Conservation (phyloP, 2,888 invertebrate genomes). For the Yponomeuta malinellus region DNA sequence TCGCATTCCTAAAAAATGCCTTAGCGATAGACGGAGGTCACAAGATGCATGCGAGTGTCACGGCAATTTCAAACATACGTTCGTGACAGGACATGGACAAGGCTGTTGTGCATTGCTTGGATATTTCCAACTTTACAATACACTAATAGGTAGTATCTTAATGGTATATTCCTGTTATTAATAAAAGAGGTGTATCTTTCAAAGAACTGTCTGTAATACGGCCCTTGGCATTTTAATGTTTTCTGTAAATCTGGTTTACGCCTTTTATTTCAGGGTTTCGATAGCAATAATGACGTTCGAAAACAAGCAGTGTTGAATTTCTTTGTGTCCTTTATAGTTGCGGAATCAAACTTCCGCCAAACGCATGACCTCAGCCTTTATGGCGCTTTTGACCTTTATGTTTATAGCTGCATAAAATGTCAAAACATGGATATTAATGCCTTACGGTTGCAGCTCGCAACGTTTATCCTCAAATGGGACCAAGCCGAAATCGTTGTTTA, state of each 20-base stretch:
- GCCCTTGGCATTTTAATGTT: too few relatives aligned
- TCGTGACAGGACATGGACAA: conserved; percentile 4
- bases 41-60: not conserved
- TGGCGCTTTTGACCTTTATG: conserved; percentile 18
- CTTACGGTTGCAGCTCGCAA: not conserved
- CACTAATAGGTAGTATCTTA: not conserved
- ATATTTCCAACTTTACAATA: not conserved
- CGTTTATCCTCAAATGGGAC: not conserved
- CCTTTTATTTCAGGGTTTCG: too few relatives aligned
- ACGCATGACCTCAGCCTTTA: conserved; percentile 29
- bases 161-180: not conserved
- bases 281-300: not conserved
- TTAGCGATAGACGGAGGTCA: not conserved
- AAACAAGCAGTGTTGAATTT: conserved; percentile 6
- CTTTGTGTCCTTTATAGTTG: conserved; percentile 5
- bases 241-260: too few relatives aligned
- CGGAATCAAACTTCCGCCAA: conserved; percentile 36
- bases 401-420: conserved; percentile 16
- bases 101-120: conserved; percentile 6
- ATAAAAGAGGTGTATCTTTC: not conserved
- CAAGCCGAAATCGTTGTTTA: not conserved
- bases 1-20: not conserved
- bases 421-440: conserved; percentile 12
- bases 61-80: not conserved
- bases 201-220: not conserved